Base-by-base conservation (phyloP, 2,888 invertebrate species). In the Baccha elongata region DNA sequence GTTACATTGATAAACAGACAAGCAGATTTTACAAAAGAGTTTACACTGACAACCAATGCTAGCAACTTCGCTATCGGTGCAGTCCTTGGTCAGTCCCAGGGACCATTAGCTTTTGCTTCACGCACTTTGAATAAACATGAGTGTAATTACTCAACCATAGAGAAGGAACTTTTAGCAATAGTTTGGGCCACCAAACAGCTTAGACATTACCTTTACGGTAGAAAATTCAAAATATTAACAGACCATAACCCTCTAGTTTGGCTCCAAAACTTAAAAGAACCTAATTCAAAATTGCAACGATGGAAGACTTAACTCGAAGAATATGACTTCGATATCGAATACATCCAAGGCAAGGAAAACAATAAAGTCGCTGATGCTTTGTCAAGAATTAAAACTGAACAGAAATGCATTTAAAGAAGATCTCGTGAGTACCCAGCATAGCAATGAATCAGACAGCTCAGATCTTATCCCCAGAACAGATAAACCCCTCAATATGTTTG, bases 121-220 rank as follows among this genome's bases (percentile, higher is more conserved):
- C 67, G 88, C 75, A 87, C 85, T 0, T 64, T 84, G 64, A 84
- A 72, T 3, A 46, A 72, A 19, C 44, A 84, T n/a, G n/a, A n/a
- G n/a, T n/a, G n/a, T n/a, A n/a, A n/a, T n/a, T n/a, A n/a, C n/a
- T n/a, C n/a, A n/a, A n/a, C n/a, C n/a, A n/a, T n/a, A n/a, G n/a
- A n/a, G n/a, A n/a, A n/a, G n/a, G n/a, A n/a, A n/a, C n/a, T n/a
- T n/a, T n/a, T n/a, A n/a, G n/a, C n/a, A n/a, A n/a, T n/a, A n/a
- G n/a, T n/a, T n/a, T n/a, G n/a, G 87, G 88, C 87, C 0, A 81
- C 85, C 1, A 88, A 88, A 84, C 86, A 88, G 50, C 89, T 89
- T 26, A 32, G 88, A 21, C 88, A 87, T 0, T 89, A 88, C 26
- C 15, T 89, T 3, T n/a, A 8, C 11, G 2, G n/a, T n/a, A n/a